These are phyloP conservation scores for Solenopsis invicta DNA, from an alignment of 1,140 invertebrate genomes.

Conservation along the genomic window DNA sequence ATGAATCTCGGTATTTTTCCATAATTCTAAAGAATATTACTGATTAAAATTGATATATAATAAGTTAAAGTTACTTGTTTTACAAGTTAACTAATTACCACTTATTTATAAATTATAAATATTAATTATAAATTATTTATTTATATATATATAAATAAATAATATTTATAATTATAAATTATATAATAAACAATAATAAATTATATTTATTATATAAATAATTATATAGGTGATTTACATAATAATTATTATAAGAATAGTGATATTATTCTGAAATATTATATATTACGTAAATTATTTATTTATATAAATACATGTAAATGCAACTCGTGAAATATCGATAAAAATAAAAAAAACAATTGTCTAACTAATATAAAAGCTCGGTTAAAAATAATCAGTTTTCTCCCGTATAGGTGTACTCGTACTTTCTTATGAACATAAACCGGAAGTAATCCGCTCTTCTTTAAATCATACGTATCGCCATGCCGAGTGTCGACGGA, in stretches of 20 bases:
- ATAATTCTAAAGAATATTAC: constrained; percentile 56
- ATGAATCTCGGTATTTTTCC: constrained; percentile 55
- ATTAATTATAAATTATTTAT: no score
- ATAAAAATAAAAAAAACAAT: not conserved
- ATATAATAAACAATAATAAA: no score
- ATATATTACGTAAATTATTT: no score
- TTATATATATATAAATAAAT: no score
- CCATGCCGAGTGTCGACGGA: constrained; percentile 85
- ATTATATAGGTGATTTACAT: no score
- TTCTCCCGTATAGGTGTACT: not conserved
- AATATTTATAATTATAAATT: no score
- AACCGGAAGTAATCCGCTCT: constrained; percentile 85
- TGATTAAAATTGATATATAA: not conserved
- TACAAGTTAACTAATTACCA: no score
- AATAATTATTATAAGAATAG: no score
- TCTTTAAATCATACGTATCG: constrained; percentile 82
- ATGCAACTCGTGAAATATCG: not conserved
- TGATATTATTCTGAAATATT: no score
- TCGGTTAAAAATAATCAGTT: not conserved
- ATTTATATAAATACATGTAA: not conserved
- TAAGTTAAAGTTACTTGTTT: not conserved
- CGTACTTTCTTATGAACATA: constrained; percentile 82
- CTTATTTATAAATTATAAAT: no score
- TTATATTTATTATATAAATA: no score
- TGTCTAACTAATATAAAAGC: not conserved